Conservation (phyloP, 2,797 vertebrate species). For the Oreochromis grahami region DNA sequence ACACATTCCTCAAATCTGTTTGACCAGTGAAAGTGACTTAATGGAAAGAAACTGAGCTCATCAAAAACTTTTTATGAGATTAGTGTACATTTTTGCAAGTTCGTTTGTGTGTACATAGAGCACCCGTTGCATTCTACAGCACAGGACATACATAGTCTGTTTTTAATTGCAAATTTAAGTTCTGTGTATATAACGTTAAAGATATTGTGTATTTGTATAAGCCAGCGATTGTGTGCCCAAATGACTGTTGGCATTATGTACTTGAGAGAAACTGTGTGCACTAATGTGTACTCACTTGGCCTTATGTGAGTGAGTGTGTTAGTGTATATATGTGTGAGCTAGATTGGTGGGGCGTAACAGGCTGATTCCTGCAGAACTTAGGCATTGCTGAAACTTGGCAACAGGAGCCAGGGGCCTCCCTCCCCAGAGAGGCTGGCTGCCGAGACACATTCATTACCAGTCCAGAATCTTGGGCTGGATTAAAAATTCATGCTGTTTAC, state of each 20-base stretch:
- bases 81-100: neutral
- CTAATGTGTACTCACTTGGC: neutral
- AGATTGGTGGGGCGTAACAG: conserved; percentile 59
- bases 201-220: neutral
- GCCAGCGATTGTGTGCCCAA: neutral
- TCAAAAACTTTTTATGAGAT: conserved; percentile 33
- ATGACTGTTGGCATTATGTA: neutral
- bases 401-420: conserved; percentile 66
- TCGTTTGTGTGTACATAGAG: neutral
- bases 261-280: neutral
- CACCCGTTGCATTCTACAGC: neutral
- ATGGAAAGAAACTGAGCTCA: conserved; percentile 53
- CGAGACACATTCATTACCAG: conserved; percentile 75
- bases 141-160: neutral
- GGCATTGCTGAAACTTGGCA: conserved; percentile 75
- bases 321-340: neutral
- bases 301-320: neutral
- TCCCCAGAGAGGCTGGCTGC: conserved; percentile 69
- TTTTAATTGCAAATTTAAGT: neutral
- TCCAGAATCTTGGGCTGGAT: conserved; percentile 72
- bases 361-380: conserved; percentile 66
- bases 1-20: conserved; percentile 49
- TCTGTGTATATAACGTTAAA: neutral
- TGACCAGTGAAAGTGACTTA: conserved; percentile 31
- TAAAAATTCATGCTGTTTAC: conserved; percentile 85